phyloP scores from a whole-genome alignment of 35 echinoderm and acorn worm species.

The Ptychodera flava region DNA sequence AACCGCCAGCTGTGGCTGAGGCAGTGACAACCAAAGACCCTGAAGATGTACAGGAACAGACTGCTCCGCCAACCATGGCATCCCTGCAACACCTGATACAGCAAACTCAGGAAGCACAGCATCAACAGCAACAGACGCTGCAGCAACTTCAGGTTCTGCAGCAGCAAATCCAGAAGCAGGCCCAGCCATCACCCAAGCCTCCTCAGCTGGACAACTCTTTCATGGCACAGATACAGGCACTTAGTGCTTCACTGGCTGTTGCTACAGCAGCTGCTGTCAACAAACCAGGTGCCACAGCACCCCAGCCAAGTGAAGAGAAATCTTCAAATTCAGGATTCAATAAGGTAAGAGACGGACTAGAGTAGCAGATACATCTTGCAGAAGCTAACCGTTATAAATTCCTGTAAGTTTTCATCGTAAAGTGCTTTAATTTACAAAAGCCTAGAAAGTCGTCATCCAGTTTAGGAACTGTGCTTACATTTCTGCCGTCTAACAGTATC shows the following conservation, averaged over 20 bases:
- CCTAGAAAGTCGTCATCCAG: too few species aligned
- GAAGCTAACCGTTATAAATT: too few species aligned
- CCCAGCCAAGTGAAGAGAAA: not conserved
- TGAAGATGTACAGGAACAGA: not conserved
- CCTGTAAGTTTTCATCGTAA: too few species aligned
- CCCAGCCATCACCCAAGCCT: conserved; percentile 21
- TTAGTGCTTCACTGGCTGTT: conserved; percentile 57
- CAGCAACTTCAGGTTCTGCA: conserved; percentile 89
- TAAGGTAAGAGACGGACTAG: too few species aligned
- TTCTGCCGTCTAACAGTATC: too few species aligned
- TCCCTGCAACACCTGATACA: not conserved
- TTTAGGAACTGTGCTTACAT: too few species aligned
- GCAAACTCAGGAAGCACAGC: not conserved
- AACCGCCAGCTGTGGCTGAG: not conserved
- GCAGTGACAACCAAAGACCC: not conserved
- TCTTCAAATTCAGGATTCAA: conserved; percentile 6
- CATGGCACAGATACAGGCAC: conserved; percentile 76
- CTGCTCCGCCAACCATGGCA: not conserved
- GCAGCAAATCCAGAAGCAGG: conserved; percentile 78
- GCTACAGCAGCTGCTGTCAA: conserved; percentile 20
- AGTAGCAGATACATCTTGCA: too few species aligned
- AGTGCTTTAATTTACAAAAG: too few species aligned
- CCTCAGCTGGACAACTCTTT: conserved; percentile 43
- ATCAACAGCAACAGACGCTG: conserved; percentile 85
- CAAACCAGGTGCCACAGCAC: conserved; percentile 4